Percentiles rank a stretch among this genome's conserved stretches.
phyloP scores from a whole-genome alignment of 2,888 invertebrate genomes.

The Pristionchus mayeri region DNA sequence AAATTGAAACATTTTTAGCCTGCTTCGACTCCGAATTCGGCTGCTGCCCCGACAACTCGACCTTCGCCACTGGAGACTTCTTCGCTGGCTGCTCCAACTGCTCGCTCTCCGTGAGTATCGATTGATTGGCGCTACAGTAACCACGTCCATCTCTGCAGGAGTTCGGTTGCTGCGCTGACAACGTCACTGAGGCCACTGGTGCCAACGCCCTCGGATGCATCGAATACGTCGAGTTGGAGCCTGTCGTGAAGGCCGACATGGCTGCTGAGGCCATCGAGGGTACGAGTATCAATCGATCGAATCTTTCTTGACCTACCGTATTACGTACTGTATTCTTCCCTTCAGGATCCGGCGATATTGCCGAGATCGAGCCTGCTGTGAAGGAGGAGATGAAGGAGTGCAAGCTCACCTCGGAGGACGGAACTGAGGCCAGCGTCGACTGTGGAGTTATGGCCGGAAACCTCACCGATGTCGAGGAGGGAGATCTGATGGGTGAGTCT shows the following conservation, averaged over 20 bases:
- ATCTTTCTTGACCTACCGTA: not conserved
- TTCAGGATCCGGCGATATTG: not conserved
- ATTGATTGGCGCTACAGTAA: not conserved
- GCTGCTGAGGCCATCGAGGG: not conserved
- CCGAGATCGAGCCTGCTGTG: not conserved
- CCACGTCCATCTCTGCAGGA: constrained; percentile 66
- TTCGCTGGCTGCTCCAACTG: constrained; percentile 75
- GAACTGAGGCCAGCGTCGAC: constrained; percentile 63
- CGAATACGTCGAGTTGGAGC: constrained; percentile 56
- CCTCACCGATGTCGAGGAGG: constrained; percentile 56
- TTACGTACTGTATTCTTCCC: not conserved
- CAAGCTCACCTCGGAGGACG: constrained; percentile 62
- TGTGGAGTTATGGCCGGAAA: constrained; percentile 61
- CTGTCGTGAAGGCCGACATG: constrained; percentile 46
- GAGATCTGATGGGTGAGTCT: constrained; percentile 52
- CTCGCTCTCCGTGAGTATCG: constrained; percentile 58
- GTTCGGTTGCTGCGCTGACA: constrained; percentile 92
- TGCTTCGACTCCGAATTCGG: constrained; percentile 82
- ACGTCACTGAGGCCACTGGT: constrained; percentile 83
- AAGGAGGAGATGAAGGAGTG: constrained; percentile 48
- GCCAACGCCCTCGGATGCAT: constrained; percentile 63
- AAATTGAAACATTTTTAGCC: constrained; percentile 55
- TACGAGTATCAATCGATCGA: not conserved
- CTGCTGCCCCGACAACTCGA: constrained; percentile 91
- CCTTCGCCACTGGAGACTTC: constrained; percentile 81